Evolutionary conservation across 2,113 vertebrate genomes (phyloP).

Genomic region (Pogonocichla stellata): DNA sequence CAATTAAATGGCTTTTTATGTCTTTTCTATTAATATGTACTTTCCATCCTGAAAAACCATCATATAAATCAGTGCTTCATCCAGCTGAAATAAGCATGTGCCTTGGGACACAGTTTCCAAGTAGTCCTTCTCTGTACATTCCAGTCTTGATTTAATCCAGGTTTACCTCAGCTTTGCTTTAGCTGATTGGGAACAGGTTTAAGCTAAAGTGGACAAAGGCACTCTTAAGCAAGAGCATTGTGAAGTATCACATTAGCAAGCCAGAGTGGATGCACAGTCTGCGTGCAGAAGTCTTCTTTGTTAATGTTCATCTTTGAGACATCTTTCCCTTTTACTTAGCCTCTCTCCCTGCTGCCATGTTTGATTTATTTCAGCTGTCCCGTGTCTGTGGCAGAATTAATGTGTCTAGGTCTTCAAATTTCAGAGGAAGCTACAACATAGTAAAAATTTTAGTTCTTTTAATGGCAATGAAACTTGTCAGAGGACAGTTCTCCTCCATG

Average conservation of each 20-base stretch:
- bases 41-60: conserved; percentile 1
- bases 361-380: neutral
- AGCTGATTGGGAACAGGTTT: neutral
- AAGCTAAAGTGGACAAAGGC: neutral
- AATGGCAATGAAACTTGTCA: neutral
- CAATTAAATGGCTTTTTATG: neutral
- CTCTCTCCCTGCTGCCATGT: neutral
- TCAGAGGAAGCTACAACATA: neutral
- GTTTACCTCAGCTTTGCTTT: conserved; percentile 12
- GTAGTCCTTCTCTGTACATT: neutral
- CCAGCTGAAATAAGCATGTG: neutral
- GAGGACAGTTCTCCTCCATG: neutral
- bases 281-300: neutral
- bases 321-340: neutral
- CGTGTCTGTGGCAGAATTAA: neutral
- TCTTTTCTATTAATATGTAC: conserved; percentile 10
- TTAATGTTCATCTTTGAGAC: neutral
- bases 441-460: neutral
- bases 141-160: conserved; percentile 43
- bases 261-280: neutral
- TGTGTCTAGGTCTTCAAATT: neutral
- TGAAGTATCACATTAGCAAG: neutral
- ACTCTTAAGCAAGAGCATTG: neutral
- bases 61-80: neutral
- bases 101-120: conserved; percentile 2